Base-by-base conservation (phyloP, 2,888 invertebrate genomes). In the Agriopis leucophaearia region DNA sequence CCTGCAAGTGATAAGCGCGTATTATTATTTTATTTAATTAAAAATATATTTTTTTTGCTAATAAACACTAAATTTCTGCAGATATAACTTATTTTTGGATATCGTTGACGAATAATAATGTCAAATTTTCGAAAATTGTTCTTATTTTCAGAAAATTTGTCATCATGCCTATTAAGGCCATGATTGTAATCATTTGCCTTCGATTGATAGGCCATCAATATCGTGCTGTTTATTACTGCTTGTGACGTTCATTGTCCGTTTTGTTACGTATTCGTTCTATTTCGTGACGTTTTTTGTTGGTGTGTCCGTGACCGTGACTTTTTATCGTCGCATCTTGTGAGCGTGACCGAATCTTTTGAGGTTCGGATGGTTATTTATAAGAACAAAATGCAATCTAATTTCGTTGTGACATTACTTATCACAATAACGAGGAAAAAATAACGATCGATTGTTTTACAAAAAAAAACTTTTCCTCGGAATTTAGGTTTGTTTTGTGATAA, bases 231-330 rank as follows among this genome's bases (percentile, higher is more conserved):
- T 50, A 51, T 8, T 60, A 51, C 18, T 45, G 42, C 44, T 38
- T 38, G 59, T 57, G 38, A 62, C 42, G 57, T 66, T 58, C 58
- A 6, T 69, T 64, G 60, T 68, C 64, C 52, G 52, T 57, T 42
- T 54, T 51, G 52, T 62, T 42, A 63, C 63, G 54, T 58, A 45
- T 63, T 56, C 59, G 55, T 64, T 27, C 18, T 27, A 61, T 60
- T 62, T 59, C 57, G 62, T 59, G 54, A 38, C 16, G 64, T 64
- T 66, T 69, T 70, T 70, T 66, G 70, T 66, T 54, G 16, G 50
- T 42, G 50, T 27, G 64, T 63, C 63, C 64, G 60, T 69, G 68
- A 66, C 63, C 63, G 57, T 60, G 52, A 60, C 57, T 70, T 70
- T 70, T 70, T 70, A 42, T 57, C 27, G 38, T 61, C 13, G 3